phyloP scores from a whole-genome alignment of 2,888 invertebrate genomes.

The Leptopterna dolabrata region DNA sequence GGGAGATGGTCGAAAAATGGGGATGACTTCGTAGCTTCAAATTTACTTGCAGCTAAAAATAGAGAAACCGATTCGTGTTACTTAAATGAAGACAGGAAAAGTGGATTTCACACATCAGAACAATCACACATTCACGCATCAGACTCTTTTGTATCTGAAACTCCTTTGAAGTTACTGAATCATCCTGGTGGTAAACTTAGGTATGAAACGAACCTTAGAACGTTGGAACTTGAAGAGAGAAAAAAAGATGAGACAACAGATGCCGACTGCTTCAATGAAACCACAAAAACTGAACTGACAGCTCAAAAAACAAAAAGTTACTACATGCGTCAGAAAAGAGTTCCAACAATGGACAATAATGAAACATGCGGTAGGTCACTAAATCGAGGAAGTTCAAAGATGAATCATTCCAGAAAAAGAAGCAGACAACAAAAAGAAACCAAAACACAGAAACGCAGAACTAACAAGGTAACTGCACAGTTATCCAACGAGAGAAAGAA shows the following conservation, averaged over 20 bases:
- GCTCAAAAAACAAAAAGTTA: not conserved
- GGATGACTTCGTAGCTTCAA: not conserved
- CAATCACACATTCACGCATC: not conserved
- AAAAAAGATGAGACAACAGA: not conserved
- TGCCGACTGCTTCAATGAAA: not conserved
- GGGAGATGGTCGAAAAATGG: not conserved
- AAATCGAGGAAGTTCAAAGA: not conserved
- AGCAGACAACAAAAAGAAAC: not conserved
- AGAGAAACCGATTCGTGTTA: not conserved
- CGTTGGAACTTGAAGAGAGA: not conserved
- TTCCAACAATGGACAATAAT: not conserved
- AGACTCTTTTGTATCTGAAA: not conserved
- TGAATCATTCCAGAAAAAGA: not conserved
- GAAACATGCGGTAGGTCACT: not conserved
- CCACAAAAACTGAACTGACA: not conserved
- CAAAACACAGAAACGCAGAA: not conserved
- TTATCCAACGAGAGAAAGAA: not conserved
- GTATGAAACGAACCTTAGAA: not conserved
- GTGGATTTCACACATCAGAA: not conserved
- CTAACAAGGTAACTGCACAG: not conserved
- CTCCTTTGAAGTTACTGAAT: not conserved
- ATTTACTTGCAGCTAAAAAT: not conserved
- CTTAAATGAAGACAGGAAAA: not conserved
- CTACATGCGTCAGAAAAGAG: slow-evolving; percentile 6
- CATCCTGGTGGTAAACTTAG: not conserved